These are phyloP conservation scores for Manduca sexta DNA, from an alignment of 1,140 invertebrate genomes.

Conservation along the genomic window DNA sequence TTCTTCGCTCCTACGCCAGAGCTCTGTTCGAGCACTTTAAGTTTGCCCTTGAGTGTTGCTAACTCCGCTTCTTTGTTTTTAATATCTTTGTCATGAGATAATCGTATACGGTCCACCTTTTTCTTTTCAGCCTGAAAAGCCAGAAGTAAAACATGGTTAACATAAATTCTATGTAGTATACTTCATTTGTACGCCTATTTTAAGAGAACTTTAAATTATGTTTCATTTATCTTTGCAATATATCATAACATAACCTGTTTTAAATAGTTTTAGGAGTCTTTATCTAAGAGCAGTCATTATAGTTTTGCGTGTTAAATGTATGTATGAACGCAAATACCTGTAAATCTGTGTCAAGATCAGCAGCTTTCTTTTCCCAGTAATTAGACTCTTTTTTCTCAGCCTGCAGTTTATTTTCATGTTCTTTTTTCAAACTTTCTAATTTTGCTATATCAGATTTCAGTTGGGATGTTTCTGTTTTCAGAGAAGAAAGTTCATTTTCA, in stretches of 20 bases:
- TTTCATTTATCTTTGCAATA: too few relatives aligned
- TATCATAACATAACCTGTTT: too few relatives aligned
- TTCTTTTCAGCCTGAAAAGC: slow-evolving; percentile 75
- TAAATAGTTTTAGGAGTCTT: too few relatives aligned
- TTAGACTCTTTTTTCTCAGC: slow-evolving; percentile 71
- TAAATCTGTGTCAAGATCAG: slow-evolving; percentile 77
- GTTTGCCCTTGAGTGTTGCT: slow-evolving; percentile 77
- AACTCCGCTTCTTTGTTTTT: slow-evolving; percentile 80
- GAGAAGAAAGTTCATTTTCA: slow-evolving; percentile 68
- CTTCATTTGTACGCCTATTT: too few relatives aligned
- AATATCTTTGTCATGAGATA: slow-evolving; percentile 76
- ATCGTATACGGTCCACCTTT: slow-evolving; percentile 76
- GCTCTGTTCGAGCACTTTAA: slow-evolving; percentile 75
- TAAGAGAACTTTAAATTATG: too few relatives aligned
- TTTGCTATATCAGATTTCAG: slow-evolving; percentile 78
- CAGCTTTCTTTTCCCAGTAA: slow-evolving; percentile 76
- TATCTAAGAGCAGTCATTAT: too few relatives aligned
- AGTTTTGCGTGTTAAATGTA: too few relatives aligned
- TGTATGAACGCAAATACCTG: slow-evolving; percentile 58
- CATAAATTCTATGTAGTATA: too few relatives aligned
- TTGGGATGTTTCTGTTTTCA: slow-evolving; percentile 68
- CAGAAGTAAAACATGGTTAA: too few relatives aligned
- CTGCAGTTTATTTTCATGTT: slow-evolving; percentile 72
- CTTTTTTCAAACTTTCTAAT: slow-evolving; percentile 75
- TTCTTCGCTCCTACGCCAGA: slow-evolving; percentile 76